These are phyloP conservation scores for Ischnura elegans DNA, from an alignment of 2,888 invertebrate genomes.

Conservation along the genomic window DNA sequence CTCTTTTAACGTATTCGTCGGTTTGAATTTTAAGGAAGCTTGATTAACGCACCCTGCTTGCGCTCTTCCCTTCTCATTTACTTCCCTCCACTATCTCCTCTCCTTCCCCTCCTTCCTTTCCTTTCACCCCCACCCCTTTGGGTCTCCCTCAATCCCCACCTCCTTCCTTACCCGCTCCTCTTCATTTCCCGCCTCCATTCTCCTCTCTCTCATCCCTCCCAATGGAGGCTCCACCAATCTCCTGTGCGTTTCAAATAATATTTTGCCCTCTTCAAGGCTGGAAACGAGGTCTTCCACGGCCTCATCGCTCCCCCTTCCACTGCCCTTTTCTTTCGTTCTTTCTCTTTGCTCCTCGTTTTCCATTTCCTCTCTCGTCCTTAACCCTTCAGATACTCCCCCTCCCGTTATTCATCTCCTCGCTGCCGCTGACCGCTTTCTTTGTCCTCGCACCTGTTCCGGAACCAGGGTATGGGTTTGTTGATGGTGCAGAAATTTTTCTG, in stretches of 20 bases:
- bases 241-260: constrained; percentile 63
- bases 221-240: constrained; percentile 36
- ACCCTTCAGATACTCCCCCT: not conserved
- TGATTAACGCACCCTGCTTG: too few relatives aligned
- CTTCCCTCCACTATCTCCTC: too few relatives aligned
- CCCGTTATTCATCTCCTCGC: not conserved
- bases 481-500: too few relatives aligned
- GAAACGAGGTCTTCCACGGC: constrained; percentile 40
- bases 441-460: too few relatives aligned
- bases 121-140: not conserved
- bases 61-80: not conserved
- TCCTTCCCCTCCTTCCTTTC: not conserved
- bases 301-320: constrained; percentile 40
- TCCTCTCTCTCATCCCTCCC: not conserved
- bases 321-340: not conserved
- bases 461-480: too few relatives aligned
- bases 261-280: constrained; percentile 65
- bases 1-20: too few relatives aligned
- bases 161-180: constrained; percentile 21
- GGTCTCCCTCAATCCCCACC: not conserved
- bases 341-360: not conserved
- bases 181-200: constrained; percentile 3
- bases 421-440: not conserved
- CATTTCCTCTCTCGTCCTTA: not conserved
- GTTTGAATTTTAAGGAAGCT: too few relatives aligned